Evolutionary conservation across 2,113 vertebrate species (phyloP).

Genomic region (Oreochromis tanganicae): DNA sequence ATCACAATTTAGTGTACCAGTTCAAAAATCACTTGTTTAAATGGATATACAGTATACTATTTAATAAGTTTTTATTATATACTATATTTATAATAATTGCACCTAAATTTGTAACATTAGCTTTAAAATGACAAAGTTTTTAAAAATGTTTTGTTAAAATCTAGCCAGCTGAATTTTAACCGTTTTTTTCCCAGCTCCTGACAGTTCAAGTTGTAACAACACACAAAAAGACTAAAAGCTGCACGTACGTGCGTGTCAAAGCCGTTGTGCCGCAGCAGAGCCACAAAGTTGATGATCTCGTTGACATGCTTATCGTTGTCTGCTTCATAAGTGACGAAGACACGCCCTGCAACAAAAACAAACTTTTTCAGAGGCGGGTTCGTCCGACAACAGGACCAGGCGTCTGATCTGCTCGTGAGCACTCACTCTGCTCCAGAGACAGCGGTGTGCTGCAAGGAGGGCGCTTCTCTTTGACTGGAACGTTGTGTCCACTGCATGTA

Average conservation of each 20-base stretch:
- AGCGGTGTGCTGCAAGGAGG: constrained; percentile 41
- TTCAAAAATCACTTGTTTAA: not conserved
- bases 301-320: constrained; percentile 76
- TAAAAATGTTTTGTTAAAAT: not conserved
- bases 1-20: not conserved
- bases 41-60: not conserved
- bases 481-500: not conserved
- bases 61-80: not conserved
- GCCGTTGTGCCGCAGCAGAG: constrained; percentile 75
- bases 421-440: constrained; percentile 76
- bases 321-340: constrained; percentile 77
- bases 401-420: not conserved
- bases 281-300: constrained; percentile 78
- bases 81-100: not conserved
- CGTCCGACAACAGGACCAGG: not conserved
- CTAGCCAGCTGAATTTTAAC: not conserved
- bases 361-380: not conserved
- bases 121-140: not conserved
- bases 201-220: not conserved
- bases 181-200: fast-evolving
- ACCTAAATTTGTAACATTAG: not conserved
- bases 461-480: constrained; percentile 29
- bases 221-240: not conserved
- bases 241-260: constrained; percentile 74
- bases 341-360: constrained; percentile 55